These are phyloP conservation scores for Macquaria australasica DNA, from an alignment of 2,113 vertebrate species.

Conservation along the genomic window DNA sequence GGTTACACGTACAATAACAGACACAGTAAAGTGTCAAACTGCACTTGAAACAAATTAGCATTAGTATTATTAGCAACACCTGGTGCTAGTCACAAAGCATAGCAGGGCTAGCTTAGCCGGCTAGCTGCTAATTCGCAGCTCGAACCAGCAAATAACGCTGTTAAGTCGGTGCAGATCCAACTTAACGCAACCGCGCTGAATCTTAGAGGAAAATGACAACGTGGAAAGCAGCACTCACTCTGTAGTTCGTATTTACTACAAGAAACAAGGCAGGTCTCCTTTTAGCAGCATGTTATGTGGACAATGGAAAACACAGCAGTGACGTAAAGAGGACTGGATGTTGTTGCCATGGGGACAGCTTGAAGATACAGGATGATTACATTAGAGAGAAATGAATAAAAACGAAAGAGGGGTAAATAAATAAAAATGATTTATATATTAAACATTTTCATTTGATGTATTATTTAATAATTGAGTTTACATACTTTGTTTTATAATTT, in stretches of 20 bases:
- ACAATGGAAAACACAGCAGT: conserved; percentile 66
- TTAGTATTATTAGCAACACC: conserved; percentile 21
- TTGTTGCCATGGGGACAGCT: conserved; percentile 72
- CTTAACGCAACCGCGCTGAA: not conserved
- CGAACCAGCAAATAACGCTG: not conserved
- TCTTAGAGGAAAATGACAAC: not conserved
- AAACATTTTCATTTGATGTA: too few relatives aligned
- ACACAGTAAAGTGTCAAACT: not conserved
- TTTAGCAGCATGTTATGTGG: conserved; percentile 63
- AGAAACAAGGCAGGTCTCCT: conserved; percentile 58
- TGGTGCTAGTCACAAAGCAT: conserved; percentile 7
- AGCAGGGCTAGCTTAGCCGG: conserved; percentile 54
- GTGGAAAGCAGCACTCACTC: conserved; percentile 79
- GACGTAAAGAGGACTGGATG: conserved; percentile 69
- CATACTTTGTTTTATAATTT: not conserved
- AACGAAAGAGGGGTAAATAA: not conserved
- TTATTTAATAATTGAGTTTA: too few relatives aligned
- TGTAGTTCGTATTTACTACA: conserved; percentile 66
- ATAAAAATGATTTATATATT: too few relatives aligned
- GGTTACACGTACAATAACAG: not conserved
- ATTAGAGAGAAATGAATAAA: not conserved
- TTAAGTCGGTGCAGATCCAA: not conserved
- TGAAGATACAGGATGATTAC: not conserved
- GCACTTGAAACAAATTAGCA: not conserved
- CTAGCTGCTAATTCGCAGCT: conserved; percentile 37